A percentile compares a stretch with the other conserved stretches of the same genome.
These are phyloP conservation scores for Drosophila takahashii DNA, from an alignment of 1,140 invertebrate genomes.

Conservation along the genomic window DNA sequence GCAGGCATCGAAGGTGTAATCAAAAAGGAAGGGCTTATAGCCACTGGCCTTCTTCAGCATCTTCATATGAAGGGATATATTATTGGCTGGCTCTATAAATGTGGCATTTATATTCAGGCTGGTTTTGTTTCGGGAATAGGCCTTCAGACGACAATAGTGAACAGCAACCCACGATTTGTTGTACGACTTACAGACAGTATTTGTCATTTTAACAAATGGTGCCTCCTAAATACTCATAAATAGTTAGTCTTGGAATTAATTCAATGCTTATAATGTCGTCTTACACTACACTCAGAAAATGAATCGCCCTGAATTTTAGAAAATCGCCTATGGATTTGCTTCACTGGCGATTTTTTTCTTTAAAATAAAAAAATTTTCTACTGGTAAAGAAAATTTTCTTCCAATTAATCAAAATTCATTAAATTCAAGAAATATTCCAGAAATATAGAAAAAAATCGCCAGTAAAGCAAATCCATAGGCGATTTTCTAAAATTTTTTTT, in stretches of 20 bases:
- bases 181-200: conserved; percentile 29
- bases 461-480: too few relatives aligned
- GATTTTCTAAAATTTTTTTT: too few relatives aligned
- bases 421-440: too few relatives aligned
- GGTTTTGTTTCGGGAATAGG: conserved; percentile 40
- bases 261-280: neutral
- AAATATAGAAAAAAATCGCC: too few relatives aligned
- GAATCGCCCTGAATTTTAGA: too few relatives aligned
- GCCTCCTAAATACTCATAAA: neutral
- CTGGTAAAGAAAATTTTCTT: too few relatives aligned
- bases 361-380: too few relatives aligned
- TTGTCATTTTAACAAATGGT: conserved; percentile 33
- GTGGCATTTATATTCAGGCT: conserved; percentile 28
- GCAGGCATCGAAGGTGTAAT: conserved; percentile 35
- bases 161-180: conserved; percentile 47
- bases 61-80: conserved; percentile 14
- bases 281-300: too few relatives aligned
- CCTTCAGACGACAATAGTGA: conserved; percentile 33
- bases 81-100: conserved; percentile 8
- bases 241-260: too few relatives aligned
- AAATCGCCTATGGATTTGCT: too few relatives aligned
- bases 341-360: too few relatives aligned
- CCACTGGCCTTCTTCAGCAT: conserved; percentile 32
- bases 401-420: too few relatives aligned
- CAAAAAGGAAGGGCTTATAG: conserved; percentile 30